Conservation (phyloP, 2,113 vertebrate species). For the Melanerpes aurifrons region DNA sequence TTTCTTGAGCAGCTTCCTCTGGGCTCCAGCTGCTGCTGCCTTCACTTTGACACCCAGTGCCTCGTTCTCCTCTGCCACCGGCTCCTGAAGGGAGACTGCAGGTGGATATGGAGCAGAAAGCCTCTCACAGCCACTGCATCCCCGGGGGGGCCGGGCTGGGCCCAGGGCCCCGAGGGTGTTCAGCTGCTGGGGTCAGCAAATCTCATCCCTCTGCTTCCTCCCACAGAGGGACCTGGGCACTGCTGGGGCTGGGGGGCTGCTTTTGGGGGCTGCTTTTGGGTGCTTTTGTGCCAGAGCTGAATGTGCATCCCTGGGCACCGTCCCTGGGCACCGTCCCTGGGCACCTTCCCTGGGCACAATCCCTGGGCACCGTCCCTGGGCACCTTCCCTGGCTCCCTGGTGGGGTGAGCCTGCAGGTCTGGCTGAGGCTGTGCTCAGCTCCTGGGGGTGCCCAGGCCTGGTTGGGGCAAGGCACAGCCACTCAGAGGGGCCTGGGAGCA, state of each 20-base stretch:
- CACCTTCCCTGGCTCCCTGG: background rate
- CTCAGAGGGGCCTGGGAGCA: background rate
- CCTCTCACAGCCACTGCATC: background rate
- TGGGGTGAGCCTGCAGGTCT: background rate
- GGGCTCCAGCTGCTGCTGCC: background rate
- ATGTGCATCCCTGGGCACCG: no score
- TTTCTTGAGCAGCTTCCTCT: background rate
- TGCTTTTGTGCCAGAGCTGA: background rate
- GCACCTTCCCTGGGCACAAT: no score
- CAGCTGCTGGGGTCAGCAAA: background rate
- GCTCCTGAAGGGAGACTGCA: background rate
- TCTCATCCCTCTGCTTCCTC: background rate
- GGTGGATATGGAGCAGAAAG: background rate
- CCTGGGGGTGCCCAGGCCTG: background rate
- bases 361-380: no score
- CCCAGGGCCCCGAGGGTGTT: background rate
- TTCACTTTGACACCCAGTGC: background rate
- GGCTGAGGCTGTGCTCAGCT: background rate
- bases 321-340: no score
- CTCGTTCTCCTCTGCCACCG: background rate
- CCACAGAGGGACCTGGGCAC: fast-evolving
- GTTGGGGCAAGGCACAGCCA: background rate
- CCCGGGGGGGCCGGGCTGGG: background rate
- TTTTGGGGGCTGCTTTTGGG: background rate
- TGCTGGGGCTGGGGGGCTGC: no score